These are phyloP conservation scores for Parazoanthus darwini DNA, from an alignment of 92 coral and sea anemone species.

Conservation along the genomic window DNA sequence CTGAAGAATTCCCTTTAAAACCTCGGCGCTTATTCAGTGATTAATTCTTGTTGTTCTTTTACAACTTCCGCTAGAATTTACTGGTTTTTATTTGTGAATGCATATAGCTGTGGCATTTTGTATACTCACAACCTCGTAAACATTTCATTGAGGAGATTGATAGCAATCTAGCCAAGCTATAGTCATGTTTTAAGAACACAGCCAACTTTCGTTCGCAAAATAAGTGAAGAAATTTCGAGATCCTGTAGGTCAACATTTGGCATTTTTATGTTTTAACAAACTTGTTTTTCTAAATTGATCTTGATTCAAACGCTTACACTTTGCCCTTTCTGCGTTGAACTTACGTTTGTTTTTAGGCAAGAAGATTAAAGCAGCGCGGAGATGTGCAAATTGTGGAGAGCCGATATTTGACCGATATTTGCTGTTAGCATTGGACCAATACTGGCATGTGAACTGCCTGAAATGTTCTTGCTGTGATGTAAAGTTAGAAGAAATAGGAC, in stretches of 20 bases:
- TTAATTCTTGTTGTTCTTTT: slow-evolving; percentile 31
- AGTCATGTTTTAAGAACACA: neutral
- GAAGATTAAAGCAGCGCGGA: slow-evolving; percentile 41
- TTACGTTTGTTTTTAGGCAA: slow-evolving; percentile 31
- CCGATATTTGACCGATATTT: slow-evolving; percentile 54
- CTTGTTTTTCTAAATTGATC: slow-evolving; percentile 16
- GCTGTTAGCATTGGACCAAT: slow-evolving; percentile 54
- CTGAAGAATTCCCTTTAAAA: neutral
- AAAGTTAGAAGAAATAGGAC: slow-evolving; percentile 52
- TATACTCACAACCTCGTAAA: slow-evolving; percentile 36
- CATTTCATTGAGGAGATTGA: slow-evolving; percentile 38
- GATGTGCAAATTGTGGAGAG: slow-evolving; percentile 60
- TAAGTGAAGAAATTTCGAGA: neutral
- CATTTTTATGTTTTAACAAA: neutral
- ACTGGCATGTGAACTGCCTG: slow-evolving; percentile 64
- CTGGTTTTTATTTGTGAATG: neutral
- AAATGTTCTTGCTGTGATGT: slow-evolving; percentile 61
- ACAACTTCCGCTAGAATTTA: slow-evolving; percentile 4
- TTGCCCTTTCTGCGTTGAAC: slow-evolving; percentile 12
- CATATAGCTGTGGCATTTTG: slow-evolving; percentile 34
- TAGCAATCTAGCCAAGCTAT: slow-evolving; percentile 16
- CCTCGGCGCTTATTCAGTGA: neutral
- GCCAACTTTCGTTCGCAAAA: neutral
- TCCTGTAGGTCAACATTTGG: neutral
- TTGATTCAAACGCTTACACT: neutral